Conservation (phyloP, 2,888 invertebrate genomes). For the Heteromyza rotundicornis region DNA sequence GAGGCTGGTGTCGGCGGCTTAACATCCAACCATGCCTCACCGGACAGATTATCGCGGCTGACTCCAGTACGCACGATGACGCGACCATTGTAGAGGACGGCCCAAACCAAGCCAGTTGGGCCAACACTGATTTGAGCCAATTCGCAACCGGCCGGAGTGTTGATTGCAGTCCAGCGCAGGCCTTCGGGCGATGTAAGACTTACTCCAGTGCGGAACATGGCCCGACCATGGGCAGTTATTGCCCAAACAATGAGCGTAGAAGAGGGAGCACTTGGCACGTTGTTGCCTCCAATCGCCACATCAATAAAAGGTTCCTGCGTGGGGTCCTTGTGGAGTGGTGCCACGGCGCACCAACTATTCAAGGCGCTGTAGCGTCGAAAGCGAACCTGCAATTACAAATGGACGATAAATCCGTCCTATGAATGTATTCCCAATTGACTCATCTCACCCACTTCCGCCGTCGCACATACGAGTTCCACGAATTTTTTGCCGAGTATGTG, state of each 20-base stretch:
- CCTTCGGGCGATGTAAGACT: slow-evolving; percentile 86
- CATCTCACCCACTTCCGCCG: slow-evolving; percentile 83
- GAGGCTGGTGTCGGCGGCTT: slow-evolving; percentile 69
- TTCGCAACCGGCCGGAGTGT: slow-evolving; percentile 79
- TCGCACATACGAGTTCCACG: slow-evolving; percentile 90
- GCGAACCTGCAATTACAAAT: slow-evolving; percentile 58
- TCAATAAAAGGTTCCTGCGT: slow-evolving; percentile 93
- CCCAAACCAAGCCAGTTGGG: slow-evolving; percentile 86
- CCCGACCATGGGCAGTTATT: slow-evolving; percentile 88
- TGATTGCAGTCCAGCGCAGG: slow-evolving; percentile 80
- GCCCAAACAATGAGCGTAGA: slow-evolving; percentile 89
- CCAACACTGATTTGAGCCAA: slow-evolving; percentile 86
- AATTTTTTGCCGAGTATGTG: slow-evolving; percentile 78
- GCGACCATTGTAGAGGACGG: slow-evolving; percentile 81
- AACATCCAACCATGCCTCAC: slow-evolving; percentile 81
- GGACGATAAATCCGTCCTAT: neutral
- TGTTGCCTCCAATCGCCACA: slow-evolving; percentile 84
- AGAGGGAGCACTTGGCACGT: slow-evolving; percentile 76
- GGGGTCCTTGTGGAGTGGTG: slow-evolving; percentile 86
- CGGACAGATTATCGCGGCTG: slow-evolving; percentile 71
- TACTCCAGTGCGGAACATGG: slow-evolving; percentile 86
- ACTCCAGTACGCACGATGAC: slow-evolving; percentile 83
- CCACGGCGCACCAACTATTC: slow-evolving; percentile 92
- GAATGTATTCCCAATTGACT: too few relatives aligned
- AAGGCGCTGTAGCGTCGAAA: slow-evolving; percentile 86